phyloP scores from a whole-genome alignment of 2,113 vertebrate species.

The Ctenomys sociabilis region DNA sequence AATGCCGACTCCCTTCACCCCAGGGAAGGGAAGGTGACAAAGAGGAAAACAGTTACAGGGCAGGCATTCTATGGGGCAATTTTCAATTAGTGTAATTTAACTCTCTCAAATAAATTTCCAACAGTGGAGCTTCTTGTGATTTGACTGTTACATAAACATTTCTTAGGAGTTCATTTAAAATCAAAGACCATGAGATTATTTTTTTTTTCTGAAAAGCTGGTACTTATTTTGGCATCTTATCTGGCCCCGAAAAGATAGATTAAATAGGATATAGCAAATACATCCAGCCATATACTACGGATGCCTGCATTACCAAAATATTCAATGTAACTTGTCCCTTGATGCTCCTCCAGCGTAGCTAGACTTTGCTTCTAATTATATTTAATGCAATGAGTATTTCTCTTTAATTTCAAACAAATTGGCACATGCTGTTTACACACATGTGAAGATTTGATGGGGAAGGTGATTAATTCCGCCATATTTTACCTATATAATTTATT shows the following conservation, averaged over 20 bases:
- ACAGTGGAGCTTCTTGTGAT: background rate
- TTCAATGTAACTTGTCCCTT: constrained; percentile 13
- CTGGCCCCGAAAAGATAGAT: background rate
- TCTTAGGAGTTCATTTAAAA: background rate
- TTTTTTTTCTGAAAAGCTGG: background rate
- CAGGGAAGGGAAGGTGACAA: background rate
- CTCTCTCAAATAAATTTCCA: background rate
- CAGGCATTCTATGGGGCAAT: background rate
- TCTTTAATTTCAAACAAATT: constrained; percentile 56
- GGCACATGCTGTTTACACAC: background rate
- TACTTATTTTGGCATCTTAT: background rate
- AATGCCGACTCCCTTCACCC: background rate
- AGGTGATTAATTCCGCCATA: background rate
- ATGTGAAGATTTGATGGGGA: background rate
- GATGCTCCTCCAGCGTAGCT: background rate
- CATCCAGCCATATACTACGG: background rate
- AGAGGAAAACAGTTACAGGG: background rate
- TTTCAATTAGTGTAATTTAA: background rate
- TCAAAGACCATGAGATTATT: background rate
- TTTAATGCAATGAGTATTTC: constrained; percentile 60
- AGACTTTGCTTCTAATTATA: constrained; percentile 49
- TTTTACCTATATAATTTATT: background rate
- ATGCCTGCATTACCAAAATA: constrained; percentile 26
- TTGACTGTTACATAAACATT: constrained; percentile 12
- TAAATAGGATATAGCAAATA: background rate